Conservation (phyloP, 1,140 invertebrate species). For the Drosophila subobscura region DNA sequence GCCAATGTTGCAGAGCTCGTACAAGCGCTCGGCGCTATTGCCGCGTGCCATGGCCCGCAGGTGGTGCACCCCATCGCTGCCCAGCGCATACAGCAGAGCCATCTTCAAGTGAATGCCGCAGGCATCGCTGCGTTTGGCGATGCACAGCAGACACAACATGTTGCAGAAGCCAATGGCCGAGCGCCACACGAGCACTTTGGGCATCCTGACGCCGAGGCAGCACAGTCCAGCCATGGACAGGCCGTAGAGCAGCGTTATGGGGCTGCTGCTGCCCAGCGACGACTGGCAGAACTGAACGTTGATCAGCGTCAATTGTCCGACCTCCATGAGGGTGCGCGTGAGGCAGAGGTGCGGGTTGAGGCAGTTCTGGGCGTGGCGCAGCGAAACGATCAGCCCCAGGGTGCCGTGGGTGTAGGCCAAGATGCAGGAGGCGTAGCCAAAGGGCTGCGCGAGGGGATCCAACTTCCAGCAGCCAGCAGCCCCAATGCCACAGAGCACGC, state of each 20-base stretch:
- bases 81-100: too few relatives aligned
- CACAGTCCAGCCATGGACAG: neutral
- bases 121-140: too few relatives aligned
- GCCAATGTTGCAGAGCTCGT: too few relatives aligned
- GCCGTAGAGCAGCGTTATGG: neutral
- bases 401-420: neutral
- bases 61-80: too few relatives aligned
- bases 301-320: slow-evolving; percentile 8
- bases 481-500: slow-evolving; percentile 8
- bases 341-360: neutral
- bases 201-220: neutral
- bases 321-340: slow-evolving; percentile 1
- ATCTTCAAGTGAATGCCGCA: too few relatives aligned
- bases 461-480: slow-evolving; percentile 1
- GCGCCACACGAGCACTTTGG: neutral
- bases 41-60: too few relatives aligned
- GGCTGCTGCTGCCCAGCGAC: too few relatives aligned
- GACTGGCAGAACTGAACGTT: slow-evolving; percentile 1
- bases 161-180: too few relatives aligned
- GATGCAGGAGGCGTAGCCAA: slow-evolving; percentile 5
- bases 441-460: neutral
- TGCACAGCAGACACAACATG: too few relatives aligned
- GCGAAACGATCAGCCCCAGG: neutral
- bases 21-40: too few relatives aligned
- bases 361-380: neutral